Conservation (phyloP, 92 coral and sea anemone species). For the Parazoanthus atlanticus region DNA sequence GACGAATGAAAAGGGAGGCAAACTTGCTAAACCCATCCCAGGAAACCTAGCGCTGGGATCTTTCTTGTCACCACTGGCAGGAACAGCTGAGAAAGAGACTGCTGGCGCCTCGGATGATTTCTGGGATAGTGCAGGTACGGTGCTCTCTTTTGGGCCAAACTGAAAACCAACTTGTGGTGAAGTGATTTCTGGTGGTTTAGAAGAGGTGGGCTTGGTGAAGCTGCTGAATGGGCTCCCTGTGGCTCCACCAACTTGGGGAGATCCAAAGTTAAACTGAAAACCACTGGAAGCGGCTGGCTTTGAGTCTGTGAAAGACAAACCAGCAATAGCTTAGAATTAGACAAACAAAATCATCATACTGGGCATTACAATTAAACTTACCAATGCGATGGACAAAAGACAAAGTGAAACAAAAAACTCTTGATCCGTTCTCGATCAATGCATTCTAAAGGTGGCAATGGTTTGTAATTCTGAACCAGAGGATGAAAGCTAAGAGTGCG, state of each 20-base stretch:
- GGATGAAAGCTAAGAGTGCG: no score
- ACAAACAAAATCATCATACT: background rate
- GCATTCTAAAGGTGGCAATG: no score
- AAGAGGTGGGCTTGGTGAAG: slow-evolving; percentile 9
- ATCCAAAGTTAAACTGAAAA: slow-evolving; percentile 13
- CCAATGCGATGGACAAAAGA: background rate
- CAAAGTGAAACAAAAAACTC: background rate
- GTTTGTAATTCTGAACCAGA: no score
- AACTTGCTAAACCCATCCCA: slow-evolving; percentile 10
- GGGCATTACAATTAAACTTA: background rate
- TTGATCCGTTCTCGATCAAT: no score
- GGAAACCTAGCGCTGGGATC: background rate
- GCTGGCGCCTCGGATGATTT: background rate
- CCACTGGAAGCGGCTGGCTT: slow-evolving; percentile 21
- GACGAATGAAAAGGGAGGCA: slow-evolving; percentile 25
- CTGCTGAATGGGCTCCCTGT: slow-evolving; percentile 24
- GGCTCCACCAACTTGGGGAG: slow-evolving; percentile 9
- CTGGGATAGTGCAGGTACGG: background rate
- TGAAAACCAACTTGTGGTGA: slow-evolving; percentile 1
- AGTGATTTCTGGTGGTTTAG: slow-evolving; percentile 4
- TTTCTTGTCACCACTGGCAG: slow-evolving; percentile 16
- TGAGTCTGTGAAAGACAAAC: background rate
- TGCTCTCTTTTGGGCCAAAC: slow-evolving; percentile 2
- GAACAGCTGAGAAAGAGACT: background rate
- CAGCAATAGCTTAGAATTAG: background rate